Conservation (phyloP, 2,797 vertebrate species). For the Bovichtus diacanthus region DNA sequence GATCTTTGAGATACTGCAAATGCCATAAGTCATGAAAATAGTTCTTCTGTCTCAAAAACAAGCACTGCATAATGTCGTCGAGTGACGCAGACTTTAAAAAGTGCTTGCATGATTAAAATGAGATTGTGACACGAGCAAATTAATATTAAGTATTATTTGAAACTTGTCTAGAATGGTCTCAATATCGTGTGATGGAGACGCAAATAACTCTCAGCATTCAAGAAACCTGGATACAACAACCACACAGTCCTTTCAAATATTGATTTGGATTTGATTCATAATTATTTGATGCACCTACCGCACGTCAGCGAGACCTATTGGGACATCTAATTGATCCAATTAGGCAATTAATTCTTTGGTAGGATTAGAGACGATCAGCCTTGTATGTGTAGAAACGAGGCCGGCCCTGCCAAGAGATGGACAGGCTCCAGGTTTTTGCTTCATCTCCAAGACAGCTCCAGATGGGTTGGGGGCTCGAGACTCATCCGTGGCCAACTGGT, state of each 20-base stretch:
- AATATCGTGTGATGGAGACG: conserved; percentile 20
- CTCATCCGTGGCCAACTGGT: conserved; percentile 77
- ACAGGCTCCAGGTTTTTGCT: conserved; percentile 78
- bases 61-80: conserved; percentile 72
- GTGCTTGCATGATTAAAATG: conserved; percentile 59
- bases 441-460: conserved; percentile 78
- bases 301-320: conserved; percentile 69
- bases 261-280: conserved; percentile 27
- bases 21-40: conserved; percentile 87
- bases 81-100: conserved; percentile 62
- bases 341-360: conserved; percentile 81
- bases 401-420: conserved; percentile 77
- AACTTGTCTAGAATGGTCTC: conserved; percentile 45
- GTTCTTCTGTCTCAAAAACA: conserved; percentile 84
- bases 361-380: conserved; percentile 76
- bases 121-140: conserved; percentile 51
- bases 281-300: conserved; percentile 58
- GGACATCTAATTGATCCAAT: conserved; percentile 83
- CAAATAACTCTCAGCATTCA: conserved; percentile 32
- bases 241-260: conserved; percentile 12
- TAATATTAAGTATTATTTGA: conserved; percentile 59
- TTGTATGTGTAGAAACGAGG: conserved; percentile 56
- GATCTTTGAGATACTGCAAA: conserved; percentile 85
- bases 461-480: conserved; percentile 78
- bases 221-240: conserved; percentile 30